Conservation (phyloP, 2,113 vertebrate species). For the Ancistrus triradiatus region DNA sequence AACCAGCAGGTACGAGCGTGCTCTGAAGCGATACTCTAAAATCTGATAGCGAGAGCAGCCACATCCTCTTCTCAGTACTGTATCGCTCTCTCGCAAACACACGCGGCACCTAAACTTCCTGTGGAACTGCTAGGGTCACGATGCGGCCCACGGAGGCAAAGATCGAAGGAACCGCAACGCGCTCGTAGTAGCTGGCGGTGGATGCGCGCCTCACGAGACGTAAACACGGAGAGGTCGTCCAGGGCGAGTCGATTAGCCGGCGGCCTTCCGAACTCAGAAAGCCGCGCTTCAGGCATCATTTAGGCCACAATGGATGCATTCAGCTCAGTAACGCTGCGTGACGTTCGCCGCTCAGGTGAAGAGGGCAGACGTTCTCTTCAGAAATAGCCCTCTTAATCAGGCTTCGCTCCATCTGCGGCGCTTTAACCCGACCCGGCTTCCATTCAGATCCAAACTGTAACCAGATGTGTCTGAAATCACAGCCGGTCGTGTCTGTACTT, state of each 20-base stretch:
- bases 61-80: slow-evolving; percentile 47
- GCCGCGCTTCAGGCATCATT: background rate
- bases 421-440: background rate
- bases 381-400: slow-evolving; percentile 1
- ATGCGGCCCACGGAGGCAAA: slow-evolving; percentile 37
- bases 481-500: too few species aligned
- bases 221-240: background rate
- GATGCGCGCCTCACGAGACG: background rate
- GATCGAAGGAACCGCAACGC: slow-evolving; percentile 40
- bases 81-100: slow-evolving; percentile 29
- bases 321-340: background rate
- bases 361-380: background rate
- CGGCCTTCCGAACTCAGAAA: too few species aligned
- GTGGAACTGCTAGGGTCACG: slow-evolving; percentile 40
- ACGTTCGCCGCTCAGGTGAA: background rate
- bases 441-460: background rate
- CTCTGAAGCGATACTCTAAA: slow-evolving; percentile 41
- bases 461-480: too few species aligned
- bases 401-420: background rate
- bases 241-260: too few species aligned
- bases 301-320: background rate
- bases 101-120: slow-evolving; percentile 27
- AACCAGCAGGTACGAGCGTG: slow-evolving; percentile 39
- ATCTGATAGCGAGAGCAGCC: slow-evolving; percentile 23
- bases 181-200: slow-evolving; percentile 31